These are phyloP conservation scores for Autographa pulchrina DNA, from an alignment of 2,888 invertebrate species.

Conservation along the genomic window DNA sequence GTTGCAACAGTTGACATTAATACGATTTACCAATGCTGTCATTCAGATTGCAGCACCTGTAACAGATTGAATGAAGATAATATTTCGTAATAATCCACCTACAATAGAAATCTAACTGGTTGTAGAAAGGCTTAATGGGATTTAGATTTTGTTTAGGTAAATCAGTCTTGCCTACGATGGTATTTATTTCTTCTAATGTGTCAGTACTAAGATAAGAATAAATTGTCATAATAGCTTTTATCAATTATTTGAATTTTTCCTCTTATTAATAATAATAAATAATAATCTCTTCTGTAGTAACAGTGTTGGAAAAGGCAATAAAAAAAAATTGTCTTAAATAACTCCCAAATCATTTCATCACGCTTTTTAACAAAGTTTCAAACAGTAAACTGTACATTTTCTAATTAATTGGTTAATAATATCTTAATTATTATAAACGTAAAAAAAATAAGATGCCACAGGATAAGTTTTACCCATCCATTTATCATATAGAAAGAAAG, in stretches of 20 bases:
- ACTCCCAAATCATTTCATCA: no score
- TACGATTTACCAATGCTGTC: conserved; percentile 51
- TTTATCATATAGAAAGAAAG: conserved; percentile 22
- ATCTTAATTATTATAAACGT: neutral
- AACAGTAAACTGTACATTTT: no score
- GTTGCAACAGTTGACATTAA: conserved; percentile 57
- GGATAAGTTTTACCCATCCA: conserved; percentile 8
- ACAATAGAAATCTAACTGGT: conserved; percentile 23
- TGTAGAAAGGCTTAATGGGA: neutral
- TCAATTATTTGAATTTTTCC: no score
- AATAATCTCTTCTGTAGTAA: no score
- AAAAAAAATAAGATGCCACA: neutral
- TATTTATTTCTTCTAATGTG: neutral
- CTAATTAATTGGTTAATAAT: neutral
- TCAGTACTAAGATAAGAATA: neutral
- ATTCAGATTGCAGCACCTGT: conserved; percentile 55
- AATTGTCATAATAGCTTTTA: no score
- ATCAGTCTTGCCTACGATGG: neutral
- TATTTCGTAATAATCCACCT: conserved; percentile 49
- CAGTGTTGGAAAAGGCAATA: no score
- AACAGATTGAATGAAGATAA: conserved; percentile 40
- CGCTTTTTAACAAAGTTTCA: no score
- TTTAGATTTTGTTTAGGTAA: neutral
- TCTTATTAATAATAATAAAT: no score
- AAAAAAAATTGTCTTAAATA: no score